Conservation (phyloP, 2,113 vertebrate genomes). For the Donacobius atricapilla region DNA sequence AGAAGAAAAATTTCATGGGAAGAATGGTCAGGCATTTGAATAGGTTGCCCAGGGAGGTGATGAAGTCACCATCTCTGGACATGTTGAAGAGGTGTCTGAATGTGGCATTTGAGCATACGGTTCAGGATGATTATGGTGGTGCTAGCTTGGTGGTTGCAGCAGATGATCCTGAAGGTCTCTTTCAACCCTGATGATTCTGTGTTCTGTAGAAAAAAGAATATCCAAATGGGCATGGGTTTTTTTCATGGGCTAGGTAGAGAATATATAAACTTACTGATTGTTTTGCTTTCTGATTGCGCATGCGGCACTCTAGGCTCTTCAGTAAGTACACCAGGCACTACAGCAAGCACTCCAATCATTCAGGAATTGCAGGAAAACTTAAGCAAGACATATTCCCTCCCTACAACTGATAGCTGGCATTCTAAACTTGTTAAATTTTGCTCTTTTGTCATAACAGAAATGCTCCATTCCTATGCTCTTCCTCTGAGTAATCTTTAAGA, state of each 20-base stretch:
- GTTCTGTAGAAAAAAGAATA: background rate
- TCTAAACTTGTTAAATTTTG: background rate
- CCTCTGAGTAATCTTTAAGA: background rate
- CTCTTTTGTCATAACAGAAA: background rate
- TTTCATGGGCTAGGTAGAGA: background rate
- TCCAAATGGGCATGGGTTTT: background rate
- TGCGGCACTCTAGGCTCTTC: background rate
- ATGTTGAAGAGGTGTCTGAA: background rate
- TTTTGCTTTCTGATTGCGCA: background rate
- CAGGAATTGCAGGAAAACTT: background rate
- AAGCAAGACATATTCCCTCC: background rate
- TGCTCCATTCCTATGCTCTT: background rate
- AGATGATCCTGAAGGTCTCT: background rate
- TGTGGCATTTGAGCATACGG: background rate
- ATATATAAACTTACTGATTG: background rate
- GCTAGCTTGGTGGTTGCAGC: background rate
- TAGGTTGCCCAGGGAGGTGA: background rate
- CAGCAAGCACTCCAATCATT: background rate
- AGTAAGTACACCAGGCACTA: background rate
- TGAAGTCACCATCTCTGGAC: background rate
- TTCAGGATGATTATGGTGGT: background rate
- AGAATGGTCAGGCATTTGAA: background rate
- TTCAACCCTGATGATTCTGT: background rate
- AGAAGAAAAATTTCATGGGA: background rate
- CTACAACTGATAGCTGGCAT: rapidly evolving